phyloP scores from a whole-genome alignment of 2,888 invertebrate genomes.

The Onchidella celtica region DNA sequence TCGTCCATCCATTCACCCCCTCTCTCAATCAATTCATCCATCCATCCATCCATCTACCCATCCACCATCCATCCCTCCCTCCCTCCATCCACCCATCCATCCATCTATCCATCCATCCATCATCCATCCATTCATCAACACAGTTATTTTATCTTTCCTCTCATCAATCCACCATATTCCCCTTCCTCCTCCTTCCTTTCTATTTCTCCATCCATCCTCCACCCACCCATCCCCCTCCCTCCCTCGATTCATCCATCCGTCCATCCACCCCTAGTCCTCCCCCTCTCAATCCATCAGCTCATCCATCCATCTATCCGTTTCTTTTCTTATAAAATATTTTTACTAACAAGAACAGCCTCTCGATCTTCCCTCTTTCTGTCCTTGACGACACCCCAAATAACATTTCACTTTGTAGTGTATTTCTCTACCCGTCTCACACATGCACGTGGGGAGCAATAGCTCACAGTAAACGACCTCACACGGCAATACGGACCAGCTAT shows the following conservation, averaged over 20 bases:
- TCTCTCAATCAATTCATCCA: conserved; percentile 9
- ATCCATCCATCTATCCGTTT: no score
- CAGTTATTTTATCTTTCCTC: neutral
- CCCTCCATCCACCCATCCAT: neutral
- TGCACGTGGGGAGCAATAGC: no score
- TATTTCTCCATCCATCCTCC: neutral
- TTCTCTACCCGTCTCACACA: no score
- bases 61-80: neutral
- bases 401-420: no score
- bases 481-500: no score
- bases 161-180: neutral
- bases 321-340: no score
- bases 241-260: neutral
- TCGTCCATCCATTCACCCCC: neutral
- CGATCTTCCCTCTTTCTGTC: no score
- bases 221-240: neutral
- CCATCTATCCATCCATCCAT: neutral
- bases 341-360: no score
- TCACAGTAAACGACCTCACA: no score
- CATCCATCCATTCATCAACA: neutral
- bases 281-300: neutral
- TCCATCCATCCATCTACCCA: neutral
- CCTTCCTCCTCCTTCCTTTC: neutral
- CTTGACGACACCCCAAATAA: no score
- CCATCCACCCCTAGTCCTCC: neutral